Conservation (phyloP, 1,140 invertebrate species). For the Orussus abietinus region DNA sequence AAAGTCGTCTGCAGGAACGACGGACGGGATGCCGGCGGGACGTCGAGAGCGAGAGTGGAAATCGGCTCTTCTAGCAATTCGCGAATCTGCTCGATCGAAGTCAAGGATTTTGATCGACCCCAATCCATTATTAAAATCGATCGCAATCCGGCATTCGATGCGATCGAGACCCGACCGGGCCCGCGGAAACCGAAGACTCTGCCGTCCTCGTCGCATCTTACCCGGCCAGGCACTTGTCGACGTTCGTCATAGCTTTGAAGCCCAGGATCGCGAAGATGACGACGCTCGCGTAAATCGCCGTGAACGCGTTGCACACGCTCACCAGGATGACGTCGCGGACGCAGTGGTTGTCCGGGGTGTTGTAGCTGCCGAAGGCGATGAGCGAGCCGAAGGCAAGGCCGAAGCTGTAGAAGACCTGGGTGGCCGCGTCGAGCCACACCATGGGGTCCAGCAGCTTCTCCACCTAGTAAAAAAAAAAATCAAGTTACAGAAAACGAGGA, state of each 20-base stretch:
- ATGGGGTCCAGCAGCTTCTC: conserved; percentile 75
- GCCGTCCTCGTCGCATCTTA: conserved; percentile 48
- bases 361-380: conserved; percentile 89
- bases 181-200: neutral
- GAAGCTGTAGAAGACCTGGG: conserved; percentile 94
- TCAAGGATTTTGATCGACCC: no score
- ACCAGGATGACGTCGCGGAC: conserved; percentile 86
- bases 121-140: conserved; percentile 9
- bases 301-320: conserved; percentile 85
- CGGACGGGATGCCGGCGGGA: no score
- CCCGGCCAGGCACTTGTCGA: conserved; percentile 72
- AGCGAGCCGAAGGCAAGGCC: conserved; percentile 89
- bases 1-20: no score
- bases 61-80: no score
- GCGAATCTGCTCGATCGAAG: no score
- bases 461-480: conserved; percentile 55
- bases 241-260: conserved; percentile 80
- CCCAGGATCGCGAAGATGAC: conserved; percentile 86
- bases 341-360: conserved; percentile 86
- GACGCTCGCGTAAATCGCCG: conserved; percentile 90
- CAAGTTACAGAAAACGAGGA: neutral
- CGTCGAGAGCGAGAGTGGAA: no score
- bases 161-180: no score
- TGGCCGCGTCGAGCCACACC: conserved; percentile 91
- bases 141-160: no score